Conservation (phyloP, 2,888 invertebrate genomes). For the Gerosis bhagava region DNA sequence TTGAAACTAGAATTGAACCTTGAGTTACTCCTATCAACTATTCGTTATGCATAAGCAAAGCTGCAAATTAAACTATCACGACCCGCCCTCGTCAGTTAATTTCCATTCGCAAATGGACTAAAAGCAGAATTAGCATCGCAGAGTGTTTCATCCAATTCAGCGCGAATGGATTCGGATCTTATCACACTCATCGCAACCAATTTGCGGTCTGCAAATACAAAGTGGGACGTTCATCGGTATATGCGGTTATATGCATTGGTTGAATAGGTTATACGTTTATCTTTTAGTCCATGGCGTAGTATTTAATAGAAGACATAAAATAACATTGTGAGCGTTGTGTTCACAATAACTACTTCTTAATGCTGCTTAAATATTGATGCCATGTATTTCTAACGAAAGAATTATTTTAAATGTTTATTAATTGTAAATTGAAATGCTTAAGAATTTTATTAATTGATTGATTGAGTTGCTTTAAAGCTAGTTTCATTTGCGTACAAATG, state of each 20-base stretch:
- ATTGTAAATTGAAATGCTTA: too few species aligned
- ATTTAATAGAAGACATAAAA: too few species aligned
- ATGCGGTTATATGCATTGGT: slow-evolving; percentile 14
- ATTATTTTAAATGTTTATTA: too few species aligned
- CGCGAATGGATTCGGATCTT: slow-evolving; percentile 25
- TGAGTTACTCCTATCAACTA: slow-evolving; percentile 36
- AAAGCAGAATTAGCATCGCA: slow-evolving; percentile 67
- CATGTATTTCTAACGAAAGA: too few species aligned
- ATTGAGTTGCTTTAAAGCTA: too few species aligned
- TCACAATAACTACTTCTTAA: too few species aligned
- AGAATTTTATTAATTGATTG: too few species aligned
- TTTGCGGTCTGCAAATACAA: slow-evolving; percentile 11
- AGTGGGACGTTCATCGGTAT: slow-evolving; percentile 41
- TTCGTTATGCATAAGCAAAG: slow-evolving; percentile 4
- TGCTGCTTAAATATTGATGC: too few species aligned
- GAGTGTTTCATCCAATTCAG: slow-evolving; percentile 49
- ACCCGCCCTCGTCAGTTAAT: slow-evolving; percentile 52
- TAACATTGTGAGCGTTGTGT: too few species aligned
- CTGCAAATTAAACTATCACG: slow-evolving; percentile 47
- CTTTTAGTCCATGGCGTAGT: too few species aligned
- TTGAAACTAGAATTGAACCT: slow-evolving; percentile 2
- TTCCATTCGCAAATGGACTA: slow-evolving; percentile 69
- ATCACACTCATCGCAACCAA: slow-evolving; percentile 17
- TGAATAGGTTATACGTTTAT: neutral
- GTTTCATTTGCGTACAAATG: too few species aligned